A percentile compares a stretch with the other conserved stretches of the same genome.
These are phyloP conservation scores for Orientallactaga bullata DNA, from an alignment of 2,113 vertebrate species.

Conservation along the genomic window DNA sequence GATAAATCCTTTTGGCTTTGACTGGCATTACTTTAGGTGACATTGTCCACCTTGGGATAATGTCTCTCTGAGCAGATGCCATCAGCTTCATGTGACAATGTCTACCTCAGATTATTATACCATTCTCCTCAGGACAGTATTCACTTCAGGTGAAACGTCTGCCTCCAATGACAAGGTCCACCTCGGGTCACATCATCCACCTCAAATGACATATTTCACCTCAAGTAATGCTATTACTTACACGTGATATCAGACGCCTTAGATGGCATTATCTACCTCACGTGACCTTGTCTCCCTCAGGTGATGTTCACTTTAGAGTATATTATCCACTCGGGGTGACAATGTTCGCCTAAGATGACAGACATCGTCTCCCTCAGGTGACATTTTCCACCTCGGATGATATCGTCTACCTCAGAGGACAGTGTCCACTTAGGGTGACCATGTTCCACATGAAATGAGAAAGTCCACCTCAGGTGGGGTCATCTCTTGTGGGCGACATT, in stretches of 20 bases:
- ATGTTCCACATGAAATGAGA: neutral
- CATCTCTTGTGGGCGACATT: neutral
- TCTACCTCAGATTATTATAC: neutral
- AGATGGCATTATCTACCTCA: neutral
- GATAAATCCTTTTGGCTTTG: neutral
- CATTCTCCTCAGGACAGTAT: no score
- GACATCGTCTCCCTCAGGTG: no score
- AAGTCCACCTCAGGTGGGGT: neutral
- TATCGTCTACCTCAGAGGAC: no score
- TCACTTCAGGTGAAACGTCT: neutral
- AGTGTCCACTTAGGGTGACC: no score
- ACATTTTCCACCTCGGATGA: neutral
- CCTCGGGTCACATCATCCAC: neutral
- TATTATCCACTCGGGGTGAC: neutral
- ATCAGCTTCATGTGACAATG: neutral
- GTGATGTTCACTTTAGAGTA: neutral
- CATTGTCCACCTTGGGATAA: no score
- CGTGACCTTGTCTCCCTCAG: neutral
- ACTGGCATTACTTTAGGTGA: neutral
- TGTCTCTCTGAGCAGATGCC: neutral
- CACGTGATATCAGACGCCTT: no score
- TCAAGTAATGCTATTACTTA: neutral
- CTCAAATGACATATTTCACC: no score
- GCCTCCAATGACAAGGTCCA: neutral
- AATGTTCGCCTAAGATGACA: no score